phyloP scores from a whole-genome alignment of 2,888 invertebrate species.

The Uloborus plumipes region DNA sequence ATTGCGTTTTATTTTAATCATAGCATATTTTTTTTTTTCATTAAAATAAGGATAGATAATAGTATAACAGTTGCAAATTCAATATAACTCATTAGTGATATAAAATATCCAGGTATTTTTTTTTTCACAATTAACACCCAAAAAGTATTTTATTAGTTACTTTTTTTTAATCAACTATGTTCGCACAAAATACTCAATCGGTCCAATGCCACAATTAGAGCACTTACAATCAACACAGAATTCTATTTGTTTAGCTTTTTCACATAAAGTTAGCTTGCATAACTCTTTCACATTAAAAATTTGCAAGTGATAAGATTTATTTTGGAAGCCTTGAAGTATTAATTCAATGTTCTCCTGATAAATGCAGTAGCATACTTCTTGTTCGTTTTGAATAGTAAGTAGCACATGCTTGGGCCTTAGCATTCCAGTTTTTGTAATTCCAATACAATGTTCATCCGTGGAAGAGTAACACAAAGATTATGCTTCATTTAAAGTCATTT shows the following conservation, averaged over 20 bases:
- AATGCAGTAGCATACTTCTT: constrained; percentile 1
- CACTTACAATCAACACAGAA: background rate
- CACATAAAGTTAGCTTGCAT: background rate
- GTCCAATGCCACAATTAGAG: too few relatives aligned
- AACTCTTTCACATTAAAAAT: background rate
- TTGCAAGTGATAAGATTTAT: background rate
- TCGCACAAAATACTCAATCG: too few relatives aligned
- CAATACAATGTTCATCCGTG: background rate
- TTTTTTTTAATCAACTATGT: too few relatives aligned
- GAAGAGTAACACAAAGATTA: background rate
- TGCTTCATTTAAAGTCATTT: constrained; percentile 1
- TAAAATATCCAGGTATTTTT: too few relatives aligned
- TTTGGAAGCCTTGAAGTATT: background rate
- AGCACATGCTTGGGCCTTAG: background rate
- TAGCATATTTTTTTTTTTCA: too few relatives aligned
- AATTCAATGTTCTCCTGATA: background rate
- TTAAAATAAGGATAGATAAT: too few relatives aligned
- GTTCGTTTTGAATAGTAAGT: background rate
- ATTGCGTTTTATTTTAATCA: too few relatives aligned
- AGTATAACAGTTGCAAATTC: too few relatives aligned
- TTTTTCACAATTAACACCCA: too few relatives aligned
- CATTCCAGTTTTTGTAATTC: background rate
- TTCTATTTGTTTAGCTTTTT: background rate
- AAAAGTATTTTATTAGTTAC: too few relatives aligned
- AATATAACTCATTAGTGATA: too few relatives aligned